Conservation (phyloP, 92 coral and sea anemone species). For the Paragorgia papillata region DNA sequence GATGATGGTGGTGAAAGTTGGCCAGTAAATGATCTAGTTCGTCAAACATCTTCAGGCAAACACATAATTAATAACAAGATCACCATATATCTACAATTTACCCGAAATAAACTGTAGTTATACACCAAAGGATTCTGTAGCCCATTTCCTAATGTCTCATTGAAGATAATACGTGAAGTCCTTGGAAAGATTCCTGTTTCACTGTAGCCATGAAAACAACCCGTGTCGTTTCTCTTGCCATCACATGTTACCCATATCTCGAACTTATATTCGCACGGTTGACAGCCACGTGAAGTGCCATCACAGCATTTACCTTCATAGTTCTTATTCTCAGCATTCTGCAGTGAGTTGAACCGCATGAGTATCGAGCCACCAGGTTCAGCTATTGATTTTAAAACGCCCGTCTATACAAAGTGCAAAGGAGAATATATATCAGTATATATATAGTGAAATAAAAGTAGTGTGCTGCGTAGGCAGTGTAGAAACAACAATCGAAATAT, state of each 20-base stretch:
- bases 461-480: too few relatives aligned
- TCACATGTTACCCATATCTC: constrained; percentile 26
- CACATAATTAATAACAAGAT: neutral
- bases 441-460: too few relatives aligned
- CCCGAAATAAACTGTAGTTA: constrained; percentile 61
- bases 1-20: too few relatives aligned
- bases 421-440: neutral
- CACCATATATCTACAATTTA: constrained; percentile 13
- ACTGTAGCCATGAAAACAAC: constrained; percentile 12
- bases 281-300: neutral
- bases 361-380: constrained; percentile 19
- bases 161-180: neutral
- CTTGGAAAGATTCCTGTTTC: constrained; percentile 9
- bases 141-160: constrained; percentile 57
- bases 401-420: neutral
- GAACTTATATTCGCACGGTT: constrained; percentile 11
- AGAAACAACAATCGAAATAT: too few relatives aligned
- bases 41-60: too few relatives aligned
- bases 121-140: constrained; percentile 58
- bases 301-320: neutral
- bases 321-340: neutral
- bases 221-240: neutral
- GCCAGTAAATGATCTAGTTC: too few relatives aligned
- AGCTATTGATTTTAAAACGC: neutral
- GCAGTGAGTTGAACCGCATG: neutral